These are phyloP conservation scores for Aldrovandia affinis DNA, from an alignment of 2,797 vertebrate genomes.

Conservation along the genomic window DNA sequence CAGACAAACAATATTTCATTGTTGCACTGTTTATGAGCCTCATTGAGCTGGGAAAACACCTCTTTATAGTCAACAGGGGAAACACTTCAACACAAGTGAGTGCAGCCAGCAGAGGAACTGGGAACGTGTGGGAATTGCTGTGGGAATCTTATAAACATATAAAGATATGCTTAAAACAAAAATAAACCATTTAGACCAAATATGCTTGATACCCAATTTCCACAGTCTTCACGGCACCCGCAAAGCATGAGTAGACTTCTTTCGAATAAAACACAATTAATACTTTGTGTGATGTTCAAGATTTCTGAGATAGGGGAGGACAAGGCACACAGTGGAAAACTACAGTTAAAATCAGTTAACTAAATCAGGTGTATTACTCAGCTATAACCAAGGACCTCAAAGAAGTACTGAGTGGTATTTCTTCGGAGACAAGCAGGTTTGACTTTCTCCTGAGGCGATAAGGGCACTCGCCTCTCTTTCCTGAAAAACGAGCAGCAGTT, in stretches of 20 bases:
- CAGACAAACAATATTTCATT: slow-evolving; percentile 5
- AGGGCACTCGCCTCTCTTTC: neutral
- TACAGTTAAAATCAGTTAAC: neutral
- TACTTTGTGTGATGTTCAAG: neutral
- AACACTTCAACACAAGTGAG: slow-evolving; percentile 1
- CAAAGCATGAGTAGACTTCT: neutral
- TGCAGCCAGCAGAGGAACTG: slow-evolving; percentile 30
- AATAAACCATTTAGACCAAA: neutral
- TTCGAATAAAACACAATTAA: neutral
- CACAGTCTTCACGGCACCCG: neutral
- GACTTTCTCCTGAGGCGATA: neutral
- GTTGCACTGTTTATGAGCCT: neutral
- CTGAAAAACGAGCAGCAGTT: neutral
- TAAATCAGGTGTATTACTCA: neutral
- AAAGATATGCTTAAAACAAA: neutral
- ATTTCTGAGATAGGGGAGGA: no score
- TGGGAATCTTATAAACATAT: slow-evolving; percentile 16
- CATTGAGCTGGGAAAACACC: slow-evolving; percentile 21
- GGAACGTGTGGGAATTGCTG: slow-evolving; percentile 27
- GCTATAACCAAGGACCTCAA: neutral
- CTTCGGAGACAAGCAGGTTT: neutral
- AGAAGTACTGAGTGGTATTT: neutral
- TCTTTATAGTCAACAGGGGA: slow-evolving; percentile 11
- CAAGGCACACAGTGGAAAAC: slow-evolving; percentile 3
- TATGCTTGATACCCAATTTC: no score